A percentile compares a stretch with the other conserved stretches of the same genome.
These are phyloP conservation scores for Cuculus canorus DNA, from an alignment of 2,797 vertebrate species.

Conservation along the genomic window DNA sequence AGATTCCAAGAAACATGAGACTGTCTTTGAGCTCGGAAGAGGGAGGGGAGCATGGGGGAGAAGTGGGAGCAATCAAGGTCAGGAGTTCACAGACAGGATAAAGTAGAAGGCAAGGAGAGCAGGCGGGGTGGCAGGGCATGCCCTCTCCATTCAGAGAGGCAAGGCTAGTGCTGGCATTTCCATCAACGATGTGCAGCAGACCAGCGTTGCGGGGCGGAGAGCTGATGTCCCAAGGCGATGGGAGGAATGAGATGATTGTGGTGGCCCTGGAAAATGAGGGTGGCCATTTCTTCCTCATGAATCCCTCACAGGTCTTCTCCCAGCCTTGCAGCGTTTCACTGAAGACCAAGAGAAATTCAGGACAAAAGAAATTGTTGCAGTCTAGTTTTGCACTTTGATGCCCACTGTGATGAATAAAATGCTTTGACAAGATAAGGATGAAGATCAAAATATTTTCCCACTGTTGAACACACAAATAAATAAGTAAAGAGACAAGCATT, in stretches of 20 bases:
- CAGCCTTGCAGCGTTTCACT: neutral
- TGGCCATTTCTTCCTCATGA: neutral
- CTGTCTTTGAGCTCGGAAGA: constrained; percentile 37
- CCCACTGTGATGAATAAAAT: constrained; percentile 16
- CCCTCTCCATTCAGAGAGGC: neutral
- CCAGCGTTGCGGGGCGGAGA: fast-evolving
- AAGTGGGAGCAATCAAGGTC: constrained; percentile 62
- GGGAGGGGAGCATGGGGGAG: constrained; percentile 21
- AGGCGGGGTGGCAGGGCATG: neutral
- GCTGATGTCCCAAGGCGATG: fast-evolving
- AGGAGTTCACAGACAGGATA: constrained; percentile 69
- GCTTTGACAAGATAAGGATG: constrained; percentile 46
- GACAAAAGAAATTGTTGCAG: neutral
- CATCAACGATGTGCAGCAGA: neutral
- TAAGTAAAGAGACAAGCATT: constrained; percentile 52
- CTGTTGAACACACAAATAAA: constrained; percentile 38
- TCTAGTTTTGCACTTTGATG: neutral
- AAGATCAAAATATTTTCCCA: constrained; percentile 53
- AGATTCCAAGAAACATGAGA: constrained; percentile 72
- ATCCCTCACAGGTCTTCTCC: neutral
- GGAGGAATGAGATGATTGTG: neutral
- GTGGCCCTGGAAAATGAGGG: neutral
- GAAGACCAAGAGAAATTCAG: neutral
- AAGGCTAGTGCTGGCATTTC: neutral
- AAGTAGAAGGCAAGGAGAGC: constrained; percentile 16